Evolutionary conservation across 2,113 vertebrate species (phyloP), one percentile per base, ranked within the genome.

Genomic region (Gallinago jamesoni): DNA sequence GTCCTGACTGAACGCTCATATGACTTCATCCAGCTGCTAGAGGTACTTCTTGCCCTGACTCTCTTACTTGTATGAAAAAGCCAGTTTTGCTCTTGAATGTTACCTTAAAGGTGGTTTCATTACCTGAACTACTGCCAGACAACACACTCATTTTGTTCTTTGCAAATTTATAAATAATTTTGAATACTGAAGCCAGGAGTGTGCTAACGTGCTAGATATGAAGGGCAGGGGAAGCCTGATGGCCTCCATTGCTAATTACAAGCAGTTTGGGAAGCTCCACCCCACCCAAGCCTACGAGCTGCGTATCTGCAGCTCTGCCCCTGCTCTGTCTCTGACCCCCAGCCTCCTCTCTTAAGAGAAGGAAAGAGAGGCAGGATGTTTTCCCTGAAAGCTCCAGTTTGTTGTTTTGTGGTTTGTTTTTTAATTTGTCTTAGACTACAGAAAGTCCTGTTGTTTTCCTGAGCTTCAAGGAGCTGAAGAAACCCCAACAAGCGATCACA

Each of bases 111-210:
- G 50, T 31, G 27, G 33, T 7, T 68, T 23, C 37, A 15, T 10
- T 55, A 53, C 48, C n/a, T 2, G 1, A 31, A 35, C 30, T 45
- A 12, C 41, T n/a, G 33, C 33, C 47, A 45, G 48, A 63, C 55
- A 67, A 52, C 35, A 12, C 28, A 25, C 4, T 1, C 1, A 1
- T 10, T 67, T 5, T 74, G 33, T 7, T 89, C 55, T 41, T 21
- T 37, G 64, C 50, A 81, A 74, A 67, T 33, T 39, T 19, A 18
- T 10, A 43, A 57, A 48, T 66, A 8, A 24, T 22, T 45, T 5
- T 19, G n/a, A 70, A 31, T 11, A 52, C 31, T 14, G 27, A 66
- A 50, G 68, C 35, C 1, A 6, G 0, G 1, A 75, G 35, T 2
- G 21, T 62, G 70, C 17, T 14, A 30, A 52, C 45, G 84, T 81